Conservation (phyloP, 2,888 invertebrate species). For the Cantharis rufa region DNA sequence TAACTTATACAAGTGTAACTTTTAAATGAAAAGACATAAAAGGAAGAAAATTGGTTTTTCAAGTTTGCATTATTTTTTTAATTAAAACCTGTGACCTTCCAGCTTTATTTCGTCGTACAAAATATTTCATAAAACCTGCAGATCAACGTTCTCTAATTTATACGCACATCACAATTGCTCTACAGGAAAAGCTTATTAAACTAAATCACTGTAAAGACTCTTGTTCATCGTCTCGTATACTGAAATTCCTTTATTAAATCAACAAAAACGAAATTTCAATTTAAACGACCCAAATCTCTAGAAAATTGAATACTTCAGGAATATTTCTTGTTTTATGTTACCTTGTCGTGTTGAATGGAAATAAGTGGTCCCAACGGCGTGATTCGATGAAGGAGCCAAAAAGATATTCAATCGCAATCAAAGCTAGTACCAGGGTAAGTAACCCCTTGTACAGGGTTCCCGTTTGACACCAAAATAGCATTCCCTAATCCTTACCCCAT, state of each 20-base stretch:
- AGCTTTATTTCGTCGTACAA: not conserved
- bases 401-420: conserved; percentile 72
- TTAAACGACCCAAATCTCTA: not conserved
- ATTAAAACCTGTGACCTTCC: not conserved
- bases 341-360: conserved; percentile 54
- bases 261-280: not conserved
- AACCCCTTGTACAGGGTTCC: conserved; percentile 63
- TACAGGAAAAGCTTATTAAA: not conserved
- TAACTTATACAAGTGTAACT: not conserved
- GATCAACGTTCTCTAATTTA: not conserved
- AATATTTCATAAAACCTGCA: not conserved
- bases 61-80: not conserved
- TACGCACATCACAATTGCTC: not conserved
- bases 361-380: conserved; percentile 49
- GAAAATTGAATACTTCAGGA: not conserved
- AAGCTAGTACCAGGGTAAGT: conserved; percentile 63
- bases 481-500: conserved; percentile 22
- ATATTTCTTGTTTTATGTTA: not conserved
- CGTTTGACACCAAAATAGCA: conserved; percentile 52
- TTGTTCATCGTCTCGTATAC: not conserved
- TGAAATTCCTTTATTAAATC: not conserved
- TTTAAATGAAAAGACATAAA: not conserved
- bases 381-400: conserved; percentile 67
- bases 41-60: not conserved
- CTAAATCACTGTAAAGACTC: not conserved